Evolutionary conservation across 2,888 invertebrate species (phyloP).

Genomic region (Rotaria macrura): DNA sequence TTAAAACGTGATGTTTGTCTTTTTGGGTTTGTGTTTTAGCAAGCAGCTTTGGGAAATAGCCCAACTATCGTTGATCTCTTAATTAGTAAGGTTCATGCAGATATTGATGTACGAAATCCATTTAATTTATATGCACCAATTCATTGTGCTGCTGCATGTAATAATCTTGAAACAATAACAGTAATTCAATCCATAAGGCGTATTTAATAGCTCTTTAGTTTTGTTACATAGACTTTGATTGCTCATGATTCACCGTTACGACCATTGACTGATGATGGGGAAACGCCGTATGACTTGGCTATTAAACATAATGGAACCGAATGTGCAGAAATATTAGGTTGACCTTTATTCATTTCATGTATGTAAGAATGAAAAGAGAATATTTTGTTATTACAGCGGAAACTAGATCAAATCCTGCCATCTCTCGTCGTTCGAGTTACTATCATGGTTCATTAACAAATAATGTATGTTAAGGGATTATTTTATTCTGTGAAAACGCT

Average conservation of each 20-base stretch:
- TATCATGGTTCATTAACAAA: background rate
- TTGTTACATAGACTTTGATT: background rate
- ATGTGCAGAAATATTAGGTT: background rate
- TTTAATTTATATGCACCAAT: background rate
- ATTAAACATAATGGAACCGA: background rate
- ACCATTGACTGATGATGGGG: background rate
- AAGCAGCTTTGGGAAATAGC: background rate
- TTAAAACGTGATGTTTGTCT: too few relatives aligned
- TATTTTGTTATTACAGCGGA: background rate
- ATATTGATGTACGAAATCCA: background rate
- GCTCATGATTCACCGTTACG: constrained; percentile 9
- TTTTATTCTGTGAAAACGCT: background rate
- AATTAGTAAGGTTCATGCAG: background rate
- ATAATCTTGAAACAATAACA: background rate
- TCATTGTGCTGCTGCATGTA: constrained; percentile 21
- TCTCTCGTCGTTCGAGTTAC: background rate
- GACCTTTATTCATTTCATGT: background rate
- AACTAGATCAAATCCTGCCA: background rate
- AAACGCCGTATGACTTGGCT: constrained; percentile 4
- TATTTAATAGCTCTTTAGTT: background rate
- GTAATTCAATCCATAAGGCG: background rate
- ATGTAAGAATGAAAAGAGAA: background rate
- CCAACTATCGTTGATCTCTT: background rate
- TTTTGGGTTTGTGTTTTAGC: background rate
- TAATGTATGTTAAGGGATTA: background rate